Base-by-base conservation (phyloP, 2,113 vertebrate species). In the Mustela lutreola region DNA sequence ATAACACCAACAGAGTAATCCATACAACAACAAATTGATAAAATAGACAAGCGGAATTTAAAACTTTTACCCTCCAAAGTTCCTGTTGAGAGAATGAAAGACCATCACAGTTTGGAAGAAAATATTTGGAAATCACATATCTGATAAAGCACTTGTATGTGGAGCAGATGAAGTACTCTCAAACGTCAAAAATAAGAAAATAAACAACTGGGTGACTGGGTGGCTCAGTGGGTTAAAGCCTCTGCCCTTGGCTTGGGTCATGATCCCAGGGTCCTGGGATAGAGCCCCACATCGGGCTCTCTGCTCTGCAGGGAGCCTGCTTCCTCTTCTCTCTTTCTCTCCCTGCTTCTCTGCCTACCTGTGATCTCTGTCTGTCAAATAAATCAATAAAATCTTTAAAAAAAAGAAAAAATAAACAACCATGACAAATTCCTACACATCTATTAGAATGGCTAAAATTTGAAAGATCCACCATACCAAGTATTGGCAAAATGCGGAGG, bases 41-140 rank as follows among this genome's bases (percentile, higher is more conserved):
- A 60, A 89, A 88, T 22, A 56, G 31, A 89, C 84, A 7, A 58
- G 45, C 12, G 65, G 70, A 94, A 73, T 78, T 63, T 56, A 97
- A 97, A 76, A 75, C 36, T 36, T 88, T 76, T 83, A 39, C 48
- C 10, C 31, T 63, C 28, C 24, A 94, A 60, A 96, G 45, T 58
- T 36, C 26, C 76, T 76, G 58, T 76, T 70, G 87, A 91, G 53
- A 91, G n/a, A 85, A 63, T 53, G 2, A 85, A 85, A 85, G 31
- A 84, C n/a, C 50, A 63, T 33, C 12, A 83, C 6, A 82, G 10
- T 53, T n/a, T 50, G 9, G 67, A 28, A 81, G 36, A 67, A 95
- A 48, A 95, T 56, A 70, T 87, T 96, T 86, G 15, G 75, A 96
- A 97, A 82, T 78, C 75, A 42, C 2, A 2, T 16, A 94, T 76